These are phyloP conservation scores for Triplophysa siluroides DNA, from an alignment of 2,113 vertebrate genomes.

Conservation along the genomic window DNA sequence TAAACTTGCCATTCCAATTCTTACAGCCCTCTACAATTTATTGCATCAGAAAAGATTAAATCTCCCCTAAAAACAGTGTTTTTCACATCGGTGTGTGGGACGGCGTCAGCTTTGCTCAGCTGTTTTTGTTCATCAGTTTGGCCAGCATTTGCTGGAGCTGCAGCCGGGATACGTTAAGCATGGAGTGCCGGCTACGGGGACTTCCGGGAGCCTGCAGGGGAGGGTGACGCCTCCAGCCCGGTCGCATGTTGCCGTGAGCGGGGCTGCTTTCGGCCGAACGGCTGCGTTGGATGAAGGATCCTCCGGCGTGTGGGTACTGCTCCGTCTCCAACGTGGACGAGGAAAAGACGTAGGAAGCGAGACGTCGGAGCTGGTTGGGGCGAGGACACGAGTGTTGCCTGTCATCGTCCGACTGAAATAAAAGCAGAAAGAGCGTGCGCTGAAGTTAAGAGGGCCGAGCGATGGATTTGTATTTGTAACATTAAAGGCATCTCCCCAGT, in stretches of 20 bases:
- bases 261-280: constrained; percentile 98
- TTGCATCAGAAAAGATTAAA: constrained; percentile 66
- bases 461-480: constrained; percentile 36
- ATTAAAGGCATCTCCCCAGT: constrained; percentile 31
- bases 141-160: constrained; percentile 98
- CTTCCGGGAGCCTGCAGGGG: constrained; percentile 77
- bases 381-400: constrained; percentile 87
- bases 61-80: neutral
- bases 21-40: constrained; percentile 61
- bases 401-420: constrained; percentile 91
- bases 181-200: constrained; percentile 91
- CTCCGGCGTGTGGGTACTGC: constrained; percentile 88
- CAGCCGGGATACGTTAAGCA: constrained; percentile 88
- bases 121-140: constrained; percentile 95
- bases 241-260: constrained; percentile 81
- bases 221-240: constrained; percentile 66
- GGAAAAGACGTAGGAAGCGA: constrained; percentile 99
- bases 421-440: constrained; percentile 83
- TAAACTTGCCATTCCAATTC: neutral
- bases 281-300: constrained; percentile 97
- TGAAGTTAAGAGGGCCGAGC: constrained; percentile 64
- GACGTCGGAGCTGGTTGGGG: constrained; percentile 97
- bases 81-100: neutral
- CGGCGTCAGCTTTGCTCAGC: constrained; percentile 62
- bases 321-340: constrained; percentile 98